These are phyloP conservation scores for Cephalopterus ornatus DNA, from an alignment of 2,113 vertebrate species.

Conservation along the genomic window DNA sequence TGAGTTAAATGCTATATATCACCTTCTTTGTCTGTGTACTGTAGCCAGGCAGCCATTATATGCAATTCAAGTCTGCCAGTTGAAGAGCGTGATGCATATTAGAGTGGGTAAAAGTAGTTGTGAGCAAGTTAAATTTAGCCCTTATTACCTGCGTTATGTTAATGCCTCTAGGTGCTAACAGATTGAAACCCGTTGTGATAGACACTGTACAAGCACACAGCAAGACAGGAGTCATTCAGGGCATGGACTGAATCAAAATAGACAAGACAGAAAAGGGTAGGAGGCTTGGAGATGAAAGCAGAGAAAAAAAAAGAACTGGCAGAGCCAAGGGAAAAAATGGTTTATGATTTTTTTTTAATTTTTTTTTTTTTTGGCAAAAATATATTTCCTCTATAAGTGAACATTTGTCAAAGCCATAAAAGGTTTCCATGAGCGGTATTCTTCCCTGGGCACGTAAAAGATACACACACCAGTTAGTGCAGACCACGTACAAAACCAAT, in stretches of 20 bases:
- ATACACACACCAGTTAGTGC: not conserved
- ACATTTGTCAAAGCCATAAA: not conserved
- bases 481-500: not conserved
- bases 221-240: conserved; percentile 50
- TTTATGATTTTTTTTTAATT: not conserved
- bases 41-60: conserved; percentile 39
- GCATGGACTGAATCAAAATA: conserved; percentile 51
- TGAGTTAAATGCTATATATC: conserved; percentile 29
- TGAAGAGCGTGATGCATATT: conserved; percentile 37
- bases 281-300: conserved; percentile 46
- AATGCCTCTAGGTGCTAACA: conserved; percentile 60
- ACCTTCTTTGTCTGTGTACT: not conserved
- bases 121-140: conserved; percentile 61
- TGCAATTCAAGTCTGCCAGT: conserved; percentile 8
- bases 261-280: conserved; percentile 44
- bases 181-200: conserved; percentile 24
- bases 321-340: not conserved
- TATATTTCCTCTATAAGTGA: conserved; percentile 30
- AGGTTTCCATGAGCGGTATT: not conserved
- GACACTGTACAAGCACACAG: conserved; percentile 42
- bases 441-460: not conserved
- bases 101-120: conserved; percentile 48
- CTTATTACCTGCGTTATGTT: conserved; percentile 64
- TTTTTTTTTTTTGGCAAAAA: conserved; percentile 7
- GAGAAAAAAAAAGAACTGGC: conserved; percentile 34